phyloP scores from a whole-genome alignment of 2,888 invertebrate species.

The Pheosia tremula region DNA sequence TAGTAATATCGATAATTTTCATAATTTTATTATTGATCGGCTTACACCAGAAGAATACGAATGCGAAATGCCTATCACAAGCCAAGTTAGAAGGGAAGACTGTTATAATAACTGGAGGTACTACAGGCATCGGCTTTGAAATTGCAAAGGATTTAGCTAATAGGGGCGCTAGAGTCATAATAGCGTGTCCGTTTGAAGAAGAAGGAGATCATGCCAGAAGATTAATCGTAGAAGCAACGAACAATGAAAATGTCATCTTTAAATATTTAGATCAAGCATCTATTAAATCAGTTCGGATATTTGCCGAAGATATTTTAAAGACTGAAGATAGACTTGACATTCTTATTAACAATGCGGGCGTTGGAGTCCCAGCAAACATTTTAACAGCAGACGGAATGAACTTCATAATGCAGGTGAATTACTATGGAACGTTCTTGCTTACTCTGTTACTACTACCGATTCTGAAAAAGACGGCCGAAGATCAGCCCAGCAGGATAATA shows the following conservation, averaged over 20 bases:
- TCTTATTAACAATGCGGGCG: constrained; percentile 94
- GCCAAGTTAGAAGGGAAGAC: constrained; percentile 38
- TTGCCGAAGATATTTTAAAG: constrained; percentile 89
- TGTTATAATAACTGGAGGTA: constrained; percentile 61
- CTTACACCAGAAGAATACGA: constrained; percentile 43
- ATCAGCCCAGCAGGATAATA: constrained; percentile 88
- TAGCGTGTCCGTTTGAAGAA: constrained; percentile 60
- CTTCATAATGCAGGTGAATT: constrained; percentile 94
- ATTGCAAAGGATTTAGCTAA: constrained; percentile 60
- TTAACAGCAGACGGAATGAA: constrained; percentile 92
- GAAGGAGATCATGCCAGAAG: constrained; percentile 70
- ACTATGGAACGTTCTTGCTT: constrained; percentile 95
- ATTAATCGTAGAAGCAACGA: constrained; percentile 84
- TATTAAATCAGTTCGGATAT: constrained; percentile 88
- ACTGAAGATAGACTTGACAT: constrained; percentile 89
- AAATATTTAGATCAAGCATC: constrained; percentile 89
- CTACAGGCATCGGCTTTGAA: constrained; percentile 62
- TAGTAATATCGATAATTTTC: constrained; percentile 17
- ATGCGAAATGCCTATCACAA: constrained; percentile 35
- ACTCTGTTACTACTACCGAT: constrained; percentile 93
- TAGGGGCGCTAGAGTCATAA: constrained; percentile 61
- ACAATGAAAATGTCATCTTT: constrained; percentile 86
- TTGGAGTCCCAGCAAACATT: constrained; percentile 67
- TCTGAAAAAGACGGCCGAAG: constrained; percentile 82
- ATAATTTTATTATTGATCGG: constrained; percentile 22